These are phyloP conservation scores for Celastrina argiolus DNA, from an alignment of 2,888 invertebrate genomes.

Conservation along the genomic window DNA sequence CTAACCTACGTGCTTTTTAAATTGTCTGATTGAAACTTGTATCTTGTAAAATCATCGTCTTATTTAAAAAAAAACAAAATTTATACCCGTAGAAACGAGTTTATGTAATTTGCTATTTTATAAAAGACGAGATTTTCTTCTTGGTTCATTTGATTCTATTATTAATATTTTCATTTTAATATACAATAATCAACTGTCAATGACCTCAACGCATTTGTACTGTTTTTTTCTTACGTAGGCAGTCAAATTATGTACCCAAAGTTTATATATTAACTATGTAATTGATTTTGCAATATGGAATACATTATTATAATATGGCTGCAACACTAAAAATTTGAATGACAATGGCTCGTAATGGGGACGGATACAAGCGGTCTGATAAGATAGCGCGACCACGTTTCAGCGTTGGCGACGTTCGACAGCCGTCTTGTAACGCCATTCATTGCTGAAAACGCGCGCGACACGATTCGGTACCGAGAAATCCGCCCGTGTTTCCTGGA, in stretches of 20 bases:
- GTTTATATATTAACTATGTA: too few relatives aligned
- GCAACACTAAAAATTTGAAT: neutral
- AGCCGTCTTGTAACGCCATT: slow-evolving; percentile 51
- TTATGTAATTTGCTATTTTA: neutral
- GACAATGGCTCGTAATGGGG: slow-evolving; percentile 28
- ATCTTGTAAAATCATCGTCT: too few relatives aligned
- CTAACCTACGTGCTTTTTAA: too few relatives aligned
- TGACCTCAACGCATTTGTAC: too few relatives aligned
- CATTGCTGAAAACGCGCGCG: slow-evolving; percentile 70
- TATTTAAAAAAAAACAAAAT: neutral
- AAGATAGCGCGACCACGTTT: slow-evolving; percentile 26
- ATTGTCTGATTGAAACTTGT: too few relatives aligned
- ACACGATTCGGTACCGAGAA: slow-evolving; percentile 71
- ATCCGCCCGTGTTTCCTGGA: slow-evolving; percentile 73
- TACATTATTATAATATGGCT: neutral
- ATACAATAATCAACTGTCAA: too few relatives aligned
- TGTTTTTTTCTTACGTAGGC: too few relatives aligned
- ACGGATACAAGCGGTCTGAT: slow-evolving; percentile 25
- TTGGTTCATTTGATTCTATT: too few relatives aligned
- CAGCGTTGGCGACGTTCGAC: slow-evolving; percentile 35
- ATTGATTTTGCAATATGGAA: too few relatives aligned
- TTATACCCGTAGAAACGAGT: neutral
- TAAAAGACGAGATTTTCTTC: too few relatives aligned
- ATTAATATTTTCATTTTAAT: too few relatives aligned
- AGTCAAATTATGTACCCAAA: too few relatives aligned